Evolutionary conservation across 1,140 invertebrate species (phyloP), one percentile per base, ranked within the genome.

Genomic region (Apis cerana): DNA sequence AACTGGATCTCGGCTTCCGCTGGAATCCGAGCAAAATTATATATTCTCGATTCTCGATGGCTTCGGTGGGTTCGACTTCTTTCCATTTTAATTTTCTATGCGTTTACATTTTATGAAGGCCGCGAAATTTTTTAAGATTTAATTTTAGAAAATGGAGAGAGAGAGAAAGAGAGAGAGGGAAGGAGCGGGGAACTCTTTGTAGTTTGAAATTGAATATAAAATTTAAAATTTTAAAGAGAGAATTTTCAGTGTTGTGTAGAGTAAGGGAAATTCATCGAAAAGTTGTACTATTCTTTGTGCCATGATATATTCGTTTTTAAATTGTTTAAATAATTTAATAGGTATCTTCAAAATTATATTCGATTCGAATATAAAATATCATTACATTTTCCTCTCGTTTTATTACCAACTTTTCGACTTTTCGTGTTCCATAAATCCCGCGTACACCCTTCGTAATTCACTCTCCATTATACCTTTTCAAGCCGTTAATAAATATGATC

Each of bases 21-120:
- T n/a, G n/a, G 33, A 58, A 69, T 72, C 58, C 68, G 27, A 64
- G 65, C 65, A 75, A 75, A 87, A 83, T 83, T 62, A 58, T 80
- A n/a, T 27, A 1, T 27, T 52, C 50, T 59, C 27, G 27, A 59
- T 78, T 70, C 48, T 48, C 17, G 43, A 68, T 23, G 2, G 33
- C 33, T 27, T 27, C 33, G 33, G 4, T 33, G n/a, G 33, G 2
- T 3, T 43, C 33, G 33, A 43, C 0, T 43, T 43, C 0, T 43
- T 61, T 13, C 17, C 48, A 52, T 67, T n/a, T 43, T 43, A 52
- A 1, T 56, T 23, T 10, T 52, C 43, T 33, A 12, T 27, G 7
- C 12, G 23, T 76, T 13, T 21, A 59, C 15, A 23, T 48, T n/a
- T 33, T 33, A 33, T 33, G 2, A 33, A 33, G 33, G 27, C 2